A percentile compares a stretch with the other conserved stretches of the same genome.
Conservation (phyloP, 2,888 invertebrate species). For the Belgica antarctica region DNA sequence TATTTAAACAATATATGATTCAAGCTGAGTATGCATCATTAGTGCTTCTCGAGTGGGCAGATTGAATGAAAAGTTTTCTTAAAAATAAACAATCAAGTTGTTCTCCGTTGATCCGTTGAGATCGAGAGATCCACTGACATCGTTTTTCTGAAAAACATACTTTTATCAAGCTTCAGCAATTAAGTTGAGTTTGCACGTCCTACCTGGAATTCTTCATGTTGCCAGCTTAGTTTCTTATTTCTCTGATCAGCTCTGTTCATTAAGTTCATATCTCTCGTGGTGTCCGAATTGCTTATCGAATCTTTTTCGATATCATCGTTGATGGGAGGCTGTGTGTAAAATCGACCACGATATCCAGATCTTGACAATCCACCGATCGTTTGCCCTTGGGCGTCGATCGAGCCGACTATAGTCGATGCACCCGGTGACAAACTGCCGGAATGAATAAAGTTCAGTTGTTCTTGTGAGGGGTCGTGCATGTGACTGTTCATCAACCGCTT, state of each 20-base stretch:
- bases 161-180: not conserved
- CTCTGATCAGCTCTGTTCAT: slow-evolving; percentile 60
- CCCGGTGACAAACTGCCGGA: slow-evolving; percentile 61
- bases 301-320: slow-evolving; percentile 54
- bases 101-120: slow-evolving; percentile 56
- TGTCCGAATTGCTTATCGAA: slow-evolving; percentile 50
- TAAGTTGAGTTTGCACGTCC: not conserved
- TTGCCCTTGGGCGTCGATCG: slow-evolving; percentile 55
- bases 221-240: slow-evolving; percentile 78
- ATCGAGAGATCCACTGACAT: slow-evolving; percentile 49
- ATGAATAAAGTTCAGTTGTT: slow-evolving; percentile 49
- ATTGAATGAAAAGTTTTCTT: slow-evolving; percentile 46
- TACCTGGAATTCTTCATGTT: slow-evolving; percentile 56
- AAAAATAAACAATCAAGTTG: slow-evolving; percentile 62
- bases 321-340: slow-evolving; percentile 48
- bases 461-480: not conserved
- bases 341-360: slow-evolving; percentile 54
- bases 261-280: slow-evolving; percentile 51
- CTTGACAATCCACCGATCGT: slow-evolving; percentile 57
- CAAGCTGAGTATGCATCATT: no score
- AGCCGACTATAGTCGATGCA: slow-evolving; percentile 62
- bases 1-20: no score
- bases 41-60: not conserved
- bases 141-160: slow-evolving; percentile 55
- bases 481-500: slow-evolving; percentile 49